These are phyloP conservation scores for Nansenia antarctica DNA, from an alignment of 2,113 vertebrate species.

Conservation along the genomic window DNA sequence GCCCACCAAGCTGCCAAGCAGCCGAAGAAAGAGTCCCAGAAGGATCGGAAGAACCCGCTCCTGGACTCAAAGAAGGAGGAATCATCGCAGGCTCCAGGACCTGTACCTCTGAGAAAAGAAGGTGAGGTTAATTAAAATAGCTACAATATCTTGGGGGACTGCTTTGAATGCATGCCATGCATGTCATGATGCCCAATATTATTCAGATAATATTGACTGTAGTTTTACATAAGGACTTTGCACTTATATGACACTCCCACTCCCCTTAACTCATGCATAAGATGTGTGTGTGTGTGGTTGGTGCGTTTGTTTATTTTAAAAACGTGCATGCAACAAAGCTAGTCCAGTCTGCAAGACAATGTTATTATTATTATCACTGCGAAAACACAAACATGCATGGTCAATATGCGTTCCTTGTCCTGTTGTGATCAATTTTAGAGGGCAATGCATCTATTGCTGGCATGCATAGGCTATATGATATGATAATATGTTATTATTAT, in stretches of 20 bases:
- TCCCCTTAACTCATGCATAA: too few relatives aligned
- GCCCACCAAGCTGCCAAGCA: slow-evolving; percentile 89
- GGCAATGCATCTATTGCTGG: slow-evolving; percentile 16
- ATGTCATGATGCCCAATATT: too few relatives aligned
- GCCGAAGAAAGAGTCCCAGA: slow-evolving; percentile 93
- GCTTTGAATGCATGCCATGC: too few relatives aligned
- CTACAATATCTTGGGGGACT: too few relatives aligned
- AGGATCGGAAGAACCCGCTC: slow-evolving; percentile 88
- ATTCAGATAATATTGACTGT: too few relatives aligned
- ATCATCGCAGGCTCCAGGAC: slow-evolving; percentile 73
- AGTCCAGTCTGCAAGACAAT: slow-evolving; percentile 37
- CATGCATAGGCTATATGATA: too few relatives aligned
- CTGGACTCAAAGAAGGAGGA: slow-evolving; percentile 88
- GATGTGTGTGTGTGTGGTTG: too few relatives aligned
- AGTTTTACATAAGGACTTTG: too few relatives aligned
- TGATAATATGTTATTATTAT: too few relatives aligned
- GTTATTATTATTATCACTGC: too few relatives aligned
- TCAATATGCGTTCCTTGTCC: slow-evolving; percentile 56
- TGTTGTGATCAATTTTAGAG: slow-evolving; percentile 31
- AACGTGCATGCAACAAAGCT: neutral
- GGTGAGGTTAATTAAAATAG: too few relatives aligned
- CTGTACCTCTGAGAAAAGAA: slow-evolving; percentile 86
- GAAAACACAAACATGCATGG: slow-evolving; percentile 54
- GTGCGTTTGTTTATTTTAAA: neutral
- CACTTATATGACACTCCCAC: too few relatives aligned